Percentiles rank a stretch among this genome's conserved stretches.
phyloP scores from a whole-genome alignment of 2,797 vertebrate species.

The Schizopygopsis malacanthus region DNA sequence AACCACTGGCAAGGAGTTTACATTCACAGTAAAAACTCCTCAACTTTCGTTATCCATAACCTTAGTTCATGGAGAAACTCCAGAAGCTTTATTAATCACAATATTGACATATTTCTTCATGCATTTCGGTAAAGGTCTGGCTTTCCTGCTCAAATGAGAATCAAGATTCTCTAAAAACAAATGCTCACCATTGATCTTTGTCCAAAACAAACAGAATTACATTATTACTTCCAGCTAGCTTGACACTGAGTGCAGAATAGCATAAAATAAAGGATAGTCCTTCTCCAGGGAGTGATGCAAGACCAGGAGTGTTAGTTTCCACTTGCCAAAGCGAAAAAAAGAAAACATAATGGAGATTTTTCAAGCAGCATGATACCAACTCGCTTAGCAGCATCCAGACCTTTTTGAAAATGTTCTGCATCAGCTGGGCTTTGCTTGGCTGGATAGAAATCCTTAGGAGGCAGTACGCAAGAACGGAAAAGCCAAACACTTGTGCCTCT shows the following conservation, averaged over 20 bases:
- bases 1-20: conserved; percentile 14
- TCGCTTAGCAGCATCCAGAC: conserved; percentile 3
- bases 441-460: not conserved
- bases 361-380: conserved; percentile 40
- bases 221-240: conserved; percentile 54
- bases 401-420: conserved; percentile 37
- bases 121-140: conserved; percentile 56
- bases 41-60: conserved; percentile 58
- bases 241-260: conserved; percentile 29
- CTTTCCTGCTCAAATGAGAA: conserved; percentile 58
- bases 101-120: conserved; percentile 65
- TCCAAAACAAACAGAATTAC: conserved; percentile 45
- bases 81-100: conserved; percentile 63
- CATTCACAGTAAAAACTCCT: conserved; percentile 38
- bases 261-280: conserved; percentile 16
- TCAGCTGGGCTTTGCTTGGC: conserved; percentile 22
- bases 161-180: conserved; percentile 58
- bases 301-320: conserved; percentile 43
- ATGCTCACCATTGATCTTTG: conserved; percentile 59
- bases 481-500: conserved; percentile 44
- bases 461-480: conserved; percentile 12
- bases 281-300: conserved; percentile 36
- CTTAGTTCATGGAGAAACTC: conserved; percentile 50
- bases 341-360: conserved; percentile 35
- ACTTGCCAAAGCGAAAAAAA: conserved; percentile 44